Percentiles rank a stretch among this genome's conserved stretches.
Conservation (phyloP, 2,797 vertebrate species). For the Decapterus maruadsi region DNA sequence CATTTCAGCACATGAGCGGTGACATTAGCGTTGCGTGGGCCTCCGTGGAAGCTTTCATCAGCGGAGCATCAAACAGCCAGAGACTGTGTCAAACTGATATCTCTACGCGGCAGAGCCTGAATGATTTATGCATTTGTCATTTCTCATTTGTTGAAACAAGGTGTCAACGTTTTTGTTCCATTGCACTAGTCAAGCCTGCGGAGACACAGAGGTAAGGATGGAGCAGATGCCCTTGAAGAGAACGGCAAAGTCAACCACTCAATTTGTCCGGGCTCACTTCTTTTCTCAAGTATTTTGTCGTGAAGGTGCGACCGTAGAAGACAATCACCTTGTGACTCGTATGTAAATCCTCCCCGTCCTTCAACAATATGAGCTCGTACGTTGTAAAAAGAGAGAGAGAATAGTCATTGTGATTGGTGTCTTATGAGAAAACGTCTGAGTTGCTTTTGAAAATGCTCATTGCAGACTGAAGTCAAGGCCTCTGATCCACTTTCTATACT, state of each 20-base stretch:
- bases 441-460: constrained; percentile 23
- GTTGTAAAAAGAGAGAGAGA: background rate
- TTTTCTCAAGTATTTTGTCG: constrained; percentile 39
- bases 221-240: constrained; percentile 78
- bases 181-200: constrained; percentile 71
- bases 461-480: constrained; percentile 13
- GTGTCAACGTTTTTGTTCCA: constrained; percentile 80
- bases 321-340: constrained; percentile 46
- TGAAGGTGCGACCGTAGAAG: constrained; percentile 27
- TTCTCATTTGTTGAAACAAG: constrained; percentile 87
- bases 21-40: constrained; percentile 43
- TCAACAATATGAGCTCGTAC: background rate
- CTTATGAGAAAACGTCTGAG: constrained; percentile 18
- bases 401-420: background rate
- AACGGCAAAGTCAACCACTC: constrained; percentile 71
- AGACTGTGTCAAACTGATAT: constrained; percentile 76
- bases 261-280: constrained; percentile 44
- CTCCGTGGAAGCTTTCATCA: constrained; percentile 69
- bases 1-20: constrained; percentile 48
- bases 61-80: constrained; percentile 65
- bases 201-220: constrained; percentile 68
- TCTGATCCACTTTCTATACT: constrained; percentile 44
- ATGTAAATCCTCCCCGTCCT: constrained; percentile 43
- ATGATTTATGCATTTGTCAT: constrained; percentile 89
- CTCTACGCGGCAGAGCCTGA: constrained; percentile 76